phyloP scores from a whole-genome alignment of 2,888 invertebrate species.

The Drosophila percnosoma region DNA sequence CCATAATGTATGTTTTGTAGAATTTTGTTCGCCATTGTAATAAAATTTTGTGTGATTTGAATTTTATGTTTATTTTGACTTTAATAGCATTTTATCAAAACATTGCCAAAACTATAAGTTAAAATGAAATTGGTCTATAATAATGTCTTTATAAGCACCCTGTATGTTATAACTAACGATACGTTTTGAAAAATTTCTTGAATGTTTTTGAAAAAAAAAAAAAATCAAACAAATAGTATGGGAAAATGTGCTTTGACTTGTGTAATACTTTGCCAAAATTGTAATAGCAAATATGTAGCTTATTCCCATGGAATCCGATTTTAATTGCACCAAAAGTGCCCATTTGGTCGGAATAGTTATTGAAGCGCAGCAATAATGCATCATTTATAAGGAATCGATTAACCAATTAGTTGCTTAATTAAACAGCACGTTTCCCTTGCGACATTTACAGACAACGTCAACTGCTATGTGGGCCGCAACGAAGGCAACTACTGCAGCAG shows the following conservation, averaged over 20 bases:
- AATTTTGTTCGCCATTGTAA: not conserved
- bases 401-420: conserved; percentile 37
- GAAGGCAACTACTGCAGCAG: conserved; percentile 80
- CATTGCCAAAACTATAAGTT: not conserved
- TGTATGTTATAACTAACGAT: not conserved
- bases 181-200: not conserved
- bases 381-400: conserved; percentile 40
- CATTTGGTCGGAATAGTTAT: not conserved
- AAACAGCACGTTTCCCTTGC: conserved; percentile 7
- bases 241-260: conserved; percentile 16
- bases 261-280: conserved; percentile 48
- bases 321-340: conserved; percentile 38
- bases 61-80: not conserved
- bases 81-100: not conserved
- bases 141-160: not conserved
- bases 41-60: not conserved
- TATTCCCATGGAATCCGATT: conserved; percentile 14
- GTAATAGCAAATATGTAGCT: conserved; percentile 24
- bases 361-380: conserved; percentile 19
- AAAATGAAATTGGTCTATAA: not conserved
- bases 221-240: conserved; percentile 6
- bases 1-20: not conserved
- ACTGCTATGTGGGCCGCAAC: conserved; percentile 79
- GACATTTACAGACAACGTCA: conserved; percentile 75
- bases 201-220: not conserved